A percentile compares a stretch with the other conserved stretches of the same genome.
phyloP scores from a whole-genome alignment of 1,140 invertebrate genomes.

The Hypsibius dujardini region DNA sequence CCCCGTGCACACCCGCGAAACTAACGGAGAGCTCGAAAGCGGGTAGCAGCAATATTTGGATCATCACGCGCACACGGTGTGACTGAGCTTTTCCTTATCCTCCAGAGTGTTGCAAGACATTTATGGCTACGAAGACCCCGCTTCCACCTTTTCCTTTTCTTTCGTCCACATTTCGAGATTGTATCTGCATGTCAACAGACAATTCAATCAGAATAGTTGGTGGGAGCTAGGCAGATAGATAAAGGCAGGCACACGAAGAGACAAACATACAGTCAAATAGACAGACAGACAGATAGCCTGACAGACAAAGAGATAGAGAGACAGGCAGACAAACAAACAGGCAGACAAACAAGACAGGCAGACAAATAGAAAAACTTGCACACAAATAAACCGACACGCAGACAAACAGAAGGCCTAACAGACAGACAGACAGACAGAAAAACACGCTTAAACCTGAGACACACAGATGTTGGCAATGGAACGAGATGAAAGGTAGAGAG shows the following conservation, averaged over 20 bases:
- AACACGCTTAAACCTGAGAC: no score
- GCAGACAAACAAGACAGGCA: background rate
- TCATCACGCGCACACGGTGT: no score
- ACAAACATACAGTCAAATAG: background rate
- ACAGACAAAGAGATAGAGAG: background rate
- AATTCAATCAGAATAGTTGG: no score
- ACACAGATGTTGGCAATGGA: no score
- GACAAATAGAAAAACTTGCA: background rate
- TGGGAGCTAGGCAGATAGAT: no score
- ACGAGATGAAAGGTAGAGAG: no score
- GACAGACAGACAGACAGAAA: no score
- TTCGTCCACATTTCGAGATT: constrained; percentile 13
- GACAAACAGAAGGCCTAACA: background rate
- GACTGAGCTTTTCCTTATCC: no score
- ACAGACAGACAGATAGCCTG: background rate
- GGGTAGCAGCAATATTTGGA: no score
- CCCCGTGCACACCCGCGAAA: no score
- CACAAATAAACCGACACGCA: background rate
- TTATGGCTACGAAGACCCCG: background rate
- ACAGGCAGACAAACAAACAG: background rate
- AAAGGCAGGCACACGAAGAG: background rate
- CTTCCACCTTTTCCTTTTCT: constrained; percentile 10
- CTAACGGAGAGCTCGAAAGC: no score
- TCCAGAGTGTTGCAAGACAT: no score
- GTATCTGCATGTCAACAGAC: background rate